Evolutionary conservation across 2,888 invertebrate genomes (phyloP), one percentile per base, ranked within the genome.

Genomic region (Amblyjoppa fuscipennis): DNA sequence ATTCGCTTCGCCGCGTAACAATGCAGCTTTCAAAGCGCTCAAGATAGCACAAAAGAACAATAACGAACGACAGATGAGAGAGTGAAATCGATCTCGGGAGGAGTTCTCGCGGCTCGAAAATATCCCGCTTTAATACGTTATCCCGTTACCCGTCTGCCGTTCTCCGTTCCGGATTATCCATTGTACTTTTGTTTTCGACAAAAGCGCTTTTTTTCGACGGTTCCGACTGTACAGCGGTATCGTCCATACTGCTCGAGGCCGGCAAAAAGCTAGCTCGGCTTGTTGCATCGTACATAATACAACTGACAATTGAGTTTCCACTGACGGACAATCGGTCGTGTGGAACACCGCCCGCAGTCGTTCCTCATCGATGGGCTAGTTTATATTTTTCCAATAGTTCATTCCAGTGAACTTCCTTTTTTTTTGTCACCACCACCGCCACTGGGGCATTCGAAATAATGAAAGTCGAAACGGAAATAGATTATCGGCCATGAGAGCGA

Each of bases 301-400:
- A 68, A 76, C 71, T 79, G 76, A 73, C 83, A 76, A 82, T 73
- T 71, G 82, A 56, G 59, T 80, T 80, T 83, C 51, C 11, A 13
- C 66, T 51, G 51, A 71, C n/a, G 45, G 1, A 34, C 66, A 71
- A 83, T 76, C 71, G 31, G 66, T 20, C 7, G 5, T 66, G 56
- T 38, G 53, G 31, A 45, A 78, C n/a, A 13, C 45, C n/a, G 20
- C 6, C 49, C 9, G 41, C 5, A 66, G 25, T 49, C 64, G 64
- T 75, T 13, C 20, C 9, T 68, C 70, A 80, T 76, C 53, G 68
- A 53, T 31, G 49, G 56, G 20, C 45, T n/a, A 38, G 25, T 75
- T 78, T 76, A 28, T 70, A 66, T 70, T 75, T 79, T 71, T 28
- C 45, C 56, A 25, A 78, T 59, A 68, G 74, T 56, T 68, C 28